Evolutionary conservation across 2,888 invertebrate genomes (phyloP), one percentile per base, ranked within the genome.

Genomic region (Rhodophaea formosa): DNA sequence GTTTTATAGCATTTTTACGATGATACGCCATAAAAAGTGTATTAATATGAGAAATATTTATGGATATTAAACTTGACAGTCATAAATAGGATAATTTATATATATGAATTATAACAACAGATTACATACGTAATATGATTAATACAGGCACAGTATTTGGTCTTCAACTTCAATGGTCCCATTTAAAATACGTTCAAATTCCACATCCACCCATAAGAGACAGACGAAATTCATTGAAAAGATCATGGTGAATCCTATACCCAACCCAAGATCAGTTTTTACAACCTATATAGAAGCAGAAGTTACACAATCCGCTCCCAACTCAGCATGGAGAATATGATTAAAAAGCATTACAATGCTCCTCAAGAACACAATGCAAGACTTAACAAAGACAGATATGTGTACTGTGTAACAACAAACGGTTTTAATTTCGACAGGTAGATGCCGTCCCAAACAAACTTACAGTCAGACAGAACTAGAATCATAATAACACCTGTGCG

Each of bases 1-100:
- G 39, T 39, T 29, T 56, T 15, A 49, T 42, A n/a, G 42, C 42
- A 16, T 23, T 56, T 56, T 47, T 45, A 46, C 23, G 46, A 46
- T 46, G 14, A 32, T 51, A 51, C 35, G 16, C 16, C 35, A 35
- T 35, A 35, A 51, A 32, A 35, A 32, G 32, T 12, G 16, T 14
- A 47, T 15, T 47, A 30, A 51, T 35, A 6, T 16, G 16, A 35
- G 35, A 35, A 35, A 14, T 49, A 7, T 51, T 16, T 51, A 51
- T 35, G 35, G 16, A 51, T 35, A 51, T 5, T 51, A 16, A 35
- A 51, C 51, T 43, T 17, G 53, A 14, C 15, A 43, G 29, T 23
- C 23, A 53, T 53, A 43, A 29, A 43, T 12, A 43, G 12, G n/a
- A 14, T 17, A 3, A 23, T 42, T 23, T 29, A 53, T 14, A 49